Evolutionary conservation across 1,140 invertebrate genomes (phyloP).

Genomic region (Achroia grisella): DNA sequence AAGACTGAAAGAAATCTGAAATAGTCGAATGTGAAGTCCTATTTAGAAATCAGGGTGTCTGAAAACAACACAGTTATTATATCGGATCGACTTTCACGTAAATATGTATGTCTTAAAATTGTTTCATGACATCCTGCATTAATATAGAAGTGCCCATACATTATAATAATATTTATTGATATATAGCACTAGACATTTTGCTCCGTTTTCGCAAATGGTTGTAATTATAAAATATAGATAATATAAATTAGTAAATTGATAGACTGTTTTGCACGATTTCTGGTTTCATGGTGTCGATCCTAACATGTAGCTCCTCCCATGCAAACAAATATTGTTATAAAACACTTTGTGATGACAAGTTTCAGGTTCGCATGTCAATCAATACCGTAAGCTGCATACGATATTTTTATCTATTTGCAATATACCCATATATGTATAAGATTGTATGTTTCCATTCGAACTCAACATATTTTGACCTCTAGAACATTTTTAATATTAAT

Average conservation of each 20-base stretch:
- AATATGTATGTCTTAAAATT: constrained; percentile 8
- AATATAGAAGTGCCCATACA: constrained; percentile 51
- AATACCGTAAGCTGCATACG: constrained; percentile 32
- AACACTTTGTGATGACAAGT: constrained; percentile 58
- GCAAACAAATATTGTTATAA: constrained; percentile 13
- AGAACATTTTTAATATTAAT: constrained; percentile 67
- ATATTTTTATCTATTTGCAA: constrained; percentile 40
- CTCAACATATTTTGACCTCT: constrained; percentile 67
- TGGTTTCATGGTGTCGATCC: constrained; percentile 31
- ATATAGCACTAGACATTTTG: constrained; percentile 62
- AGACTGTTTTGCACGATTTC: constrained; percentile 66
- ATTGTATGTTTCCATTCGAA: constrained; percentile 55
- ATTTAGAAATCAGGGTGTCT: constrained; percentile 37
- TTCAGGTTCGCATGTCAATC: constrained; percentile 21
- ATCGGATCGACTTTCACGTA: not conserved
- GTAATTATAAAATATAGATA: constrained; percentile 61
- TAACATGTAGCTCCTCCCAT: constrained; percentile 28
- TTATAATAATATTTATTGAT: constrained; percentile 40
- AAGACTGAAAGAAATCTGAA: constrained; percentile 55
- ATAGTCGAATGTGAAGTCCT: constrained; percentile 42
- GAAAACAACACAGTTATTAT: constrained; percentile 23
- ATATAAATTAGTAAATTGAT: constrained; percentile 61
- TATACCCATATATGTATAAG: constrained; percentile 34
- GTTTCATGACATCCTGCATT: constrained; percentile 48
- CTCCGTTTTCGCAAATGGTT: constrained; percentile 67